A percentile compares a stretch with the other conserved stretches of the same genome.
Evolutionary conservation across 2,888 invertebrate species (phyloP).

Genomic region (Caenorhabditis wallacei): DNA sequence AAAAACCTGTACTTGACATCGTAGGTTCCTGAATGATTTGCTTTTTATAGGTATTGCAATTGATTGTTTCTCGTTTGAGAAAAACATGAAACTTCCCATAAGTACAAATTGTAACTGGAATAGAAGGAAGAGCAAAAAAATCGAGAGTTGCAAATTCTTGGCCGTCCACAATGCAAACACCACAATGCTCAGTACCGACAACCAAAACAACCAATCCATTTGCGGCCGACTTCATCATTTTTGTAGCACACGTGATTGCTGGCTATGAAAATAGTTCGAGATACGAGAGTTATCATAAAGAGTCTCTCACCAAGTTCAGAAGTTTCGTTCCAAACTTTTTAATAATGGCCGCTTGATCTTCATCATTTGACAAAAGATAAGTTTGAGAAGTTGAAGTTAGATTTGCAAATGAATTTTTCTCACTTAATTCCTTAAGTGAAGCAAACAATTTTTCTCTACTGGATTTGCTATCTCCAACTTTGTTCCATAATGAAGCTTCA

Average conservation of each 20-base stretch:
- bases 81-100: slow-evolving; percentile 58
- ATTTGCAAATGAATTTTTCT: slow-evolving; percentile 48
- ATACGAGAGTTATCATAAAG: background rate
- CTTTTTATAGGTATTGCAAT: too few species aligned
- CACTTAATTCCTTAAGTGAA: slow-evolving; percentile 50
- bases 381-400: slow-evolving; percentile 68
- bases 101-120: slow-evolving; percentile 72
- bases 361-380: slow-evolving; percentile 58
- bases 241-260: slow-evolving; percentile 89
- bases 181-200: slow-evolving; percentile 91
- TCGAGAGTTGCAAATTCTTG: slow-evolving; percentile 91
- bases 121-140: slow-evolving; percentile 82
- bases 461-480: background rate
- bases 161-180: slow-evolving; percentile 91
- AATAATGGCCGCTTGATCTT: slow-evolving; percentile 85
- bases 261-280: slow-evolving; percentile 84
- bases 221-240: slow-evolving; percentile 89
- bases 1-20: slow-evolving; percentile 94
- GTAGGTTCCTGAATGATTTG: slow-evolving; percentile 87
- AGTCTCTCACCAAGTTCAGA: slow-evolving; percentile 82
- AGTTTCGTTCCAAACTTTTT: slow-evolving; percentile 85
- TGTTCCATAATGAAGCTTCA: slow-evolving; percentile 61
- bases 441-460: slow-evolving; percentile 41
- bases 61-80: background rate
- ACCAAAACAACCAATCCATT: slow-evolving; percentile 91